These are phyloP conservation scores for Tragelaphus scriptus DNA, from an alignment of 2,113 vertebrate genomes.

Conservation along the genomic window DNA sequence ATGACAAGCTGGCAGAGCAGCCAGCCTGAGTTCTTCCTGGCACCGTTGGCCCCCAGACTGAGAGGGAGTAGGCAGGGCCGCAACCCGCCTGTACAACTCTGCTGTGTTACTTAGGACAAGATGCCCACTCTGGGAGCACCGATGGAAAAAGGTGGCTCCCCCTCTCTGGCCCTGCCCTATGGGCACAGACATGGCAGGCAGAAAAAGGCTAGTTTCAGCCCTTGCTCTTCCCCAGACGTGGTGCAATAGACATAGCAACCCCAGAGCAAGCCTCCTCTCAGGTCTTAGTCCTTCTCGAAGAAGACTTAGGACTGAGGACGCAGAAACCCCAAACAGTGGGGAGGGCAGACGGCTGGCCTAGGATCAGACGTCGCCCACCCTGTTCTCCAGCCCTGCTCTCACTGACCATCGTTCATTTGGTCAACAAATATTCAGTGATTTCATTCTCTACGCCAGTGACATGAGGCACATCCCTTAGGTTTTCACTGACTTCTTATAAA, in stretches of 20 bases:
- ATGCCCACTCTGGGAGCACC: neutral
- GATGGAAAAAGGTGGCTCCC: neutral
- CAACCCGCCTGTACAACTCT: neutral
- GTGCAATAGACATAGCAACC: neutral
- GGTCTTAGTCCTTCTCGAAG: neutral
- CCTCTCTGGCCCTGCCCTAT: neutral
- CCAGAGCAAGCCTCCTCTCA: neutral
- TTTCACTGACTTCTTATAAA: slow-evolving; percentile 17
- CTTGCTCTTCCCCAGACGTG: neutral
- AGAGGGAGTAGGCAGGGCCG: neutral
- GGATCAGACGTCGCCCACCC: neutral
- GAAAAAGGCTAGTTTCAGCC: neutral
- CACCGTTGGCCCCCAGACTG: neutral
- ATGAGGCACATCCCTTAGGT: neutral
- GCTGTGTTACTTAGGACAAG: neutral
- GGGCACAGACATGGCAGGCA: neutral
- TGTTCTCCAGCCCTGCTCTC: neutral
- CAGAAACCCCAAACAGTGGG: neutral
- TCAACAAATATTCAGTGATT: neutral
- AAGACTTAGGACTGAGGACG: neutral
- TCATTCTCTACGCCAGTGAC: neutral
- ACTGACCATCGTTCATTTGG: neutral
- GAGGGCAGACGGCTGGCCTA: neutral
- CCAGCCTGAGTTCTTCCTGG: neutral
- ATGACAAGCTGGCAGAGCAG: neutral